Base-by-base conservation (phyloP, 2,113 vertebrate species). In the Anguilla rostrata region DNA sequence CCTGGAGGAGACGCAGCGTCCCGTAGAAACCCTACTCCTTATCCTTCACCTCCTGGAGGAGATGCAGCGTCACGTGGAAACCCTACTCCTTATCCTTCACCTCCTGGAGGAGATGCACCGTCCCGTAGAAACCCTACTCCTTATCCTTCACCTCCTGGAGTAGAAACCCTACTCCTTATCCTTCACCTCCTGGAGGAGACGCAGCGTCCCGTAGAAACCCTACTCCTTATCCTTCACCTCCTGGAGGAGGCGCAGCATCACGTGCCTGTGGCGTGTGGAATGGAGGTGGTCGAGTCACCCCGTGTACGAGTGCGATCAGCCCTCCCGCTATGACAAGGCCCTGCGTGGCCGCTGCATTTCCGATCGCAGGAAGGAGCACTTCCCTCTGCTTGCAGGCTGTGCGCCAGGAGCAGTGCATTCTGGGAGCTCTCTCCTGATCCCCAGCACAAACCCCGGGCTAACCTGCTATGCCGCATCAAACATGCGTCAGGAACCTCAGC, bases 61-160 rank as follows among this genome's bases (percentile, higher is more conserved):
- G 46, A 20, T 29, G 6, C 16, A 71, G 29, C 71, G 16, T n/a
- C 43, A 0, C 1, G 34, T 34, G n/a, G 18, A 60, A 53, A 78
- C 34, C 16, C 18, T 34, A 39, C 34, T 79, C 71, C n/a, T 85
- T 85, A 85, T 85, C 84, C 15, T 41, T 39, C 29, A 85, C 34
- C 43, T 49, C 84, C n/a, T 56, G 84, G 39, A 78, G 71, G 84
- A 53, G 46, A 20, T 29, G 11, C 16, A 71, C 16, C 71, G 16
- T n/a, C 43, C 34, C 34, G 34, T 34, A 71, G 18, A 60, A 53
- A 78, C 34, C 16, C 18, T 34, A 39, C 34, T 79, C 71, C n/a
- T 85, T 85, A 85, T 85, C 84, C 15, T 41, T 39, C 29, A 85
- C 34, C 43, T 49, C 84, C n/a, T 56, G 84, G 39, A 78, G 71